Percentiles rank a stretch among this genome's conserved stretches.
Evolutionary conservation across 1,140 invertebrate genomes (phyloP).

Genomic region (Caenorhabditis briggsae): DNA sequence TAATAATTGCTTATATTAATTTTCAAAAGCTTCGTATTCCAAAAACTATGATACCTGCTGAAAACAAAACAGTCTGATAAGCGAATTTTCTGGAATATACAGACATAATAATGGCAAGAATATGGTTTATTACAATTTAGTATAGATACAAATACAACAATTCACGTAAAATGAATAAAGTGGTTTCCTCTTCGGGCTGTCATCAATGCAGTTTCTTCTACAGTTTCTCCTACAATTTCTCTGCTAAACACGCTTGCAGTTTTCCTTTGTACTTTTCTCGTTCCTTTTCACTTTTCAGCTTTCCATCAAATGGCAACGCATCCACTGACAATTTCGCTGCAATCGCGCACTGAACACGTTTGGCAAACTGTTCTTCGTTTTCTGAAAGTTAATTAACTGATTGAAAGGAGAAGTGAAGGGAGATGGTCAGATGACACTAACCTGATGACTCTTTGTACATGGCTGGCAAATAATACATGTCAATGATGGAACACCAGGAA

Average conservation of each 20-base stretch:
- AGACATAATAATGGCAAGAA: neutral
- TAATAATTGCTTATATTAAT: too few species aligned
- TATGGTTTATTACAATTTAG: neutral
- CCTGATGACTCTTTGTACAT: conserved; percentile 52
- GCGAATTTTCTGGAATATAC: neutral
- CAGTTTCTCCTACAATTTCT: neutral
- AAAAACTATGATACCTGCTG: neutral
- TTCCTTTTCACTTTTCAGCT: conserved; percentile 53
- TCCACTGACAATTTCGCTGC: conserved; percentile 52
- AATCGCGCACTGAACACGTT: conserved; percentile 58
- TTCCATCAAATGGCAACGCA: conserved; percentile 42
- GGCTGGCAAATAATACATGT: conserved; percentile 62
- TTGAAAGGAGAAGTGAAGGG: neutral
- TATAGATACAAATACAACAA: neutral
- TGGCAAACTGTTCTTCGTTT: conserved; percentile 53
- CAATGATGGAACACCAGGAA: conserved; percentile 55
- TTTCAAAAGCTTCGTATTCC: too few species aligned
- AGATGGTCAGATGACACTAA: neutral
- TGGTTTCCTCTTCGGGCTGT: neutral
- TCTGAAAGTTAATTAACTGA: conserved; percentile 40
- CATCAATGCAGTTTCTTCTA: too few species aligned
- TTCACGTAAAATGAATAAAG: neutral
- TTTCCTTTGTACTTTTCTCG: conserved; percentile 50
- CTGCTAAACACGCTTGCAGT: conserved; percentile 28
- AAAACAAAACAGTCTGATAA: neutral